Base-by-base conservation (phyloP, 2,113 vertebrate genomes). In the Phalacrocorax brasilianus region DNA sequence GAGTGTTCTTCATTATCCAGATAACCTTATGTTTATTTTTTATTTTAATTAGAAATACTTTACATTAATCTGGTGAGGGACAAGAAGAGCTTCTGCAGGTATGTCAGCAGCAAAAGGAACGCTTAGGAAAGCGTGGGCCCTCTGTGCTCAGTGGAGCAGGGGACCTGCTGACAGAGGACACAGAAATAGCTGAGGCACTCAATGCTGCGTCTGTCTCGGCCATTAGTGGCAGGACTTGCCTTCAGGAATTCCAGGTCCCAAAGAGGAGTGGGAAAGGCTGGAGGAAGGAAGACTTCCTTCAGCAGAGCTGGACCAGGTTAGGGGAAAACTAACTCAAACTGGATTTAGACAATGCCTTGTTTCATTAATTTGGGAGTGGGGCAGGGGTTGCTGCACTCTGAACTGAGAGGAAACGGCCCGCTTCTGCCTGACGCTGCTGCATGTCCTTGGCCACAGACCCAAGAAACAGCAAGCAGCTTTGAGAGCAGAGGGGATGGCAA, bases 201-300 rank as follows among this genome's bases (percentile, higher is more conserved):
- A 8, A 0, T 16, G 58, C 45, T 42, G 32, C 44, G 65, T 40
- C 50, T 63, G 23, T 32, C 59, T 38, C 3, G 0, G 32, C 35
- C 35, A 28, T 62, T n/a, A 30, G 32, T 52, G 44, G 14, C 28
- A 35, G 58, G 76, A 65, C 44, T 35, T 20, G 7, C 63, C 58
- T 75, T 75, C 16, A 30, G 55, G 49, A 62, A 52, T 52, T n/a
- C 7, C 4, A 65, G 38, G 14, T 65, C 63, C 38, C 27, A 12
- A 10, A 55, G 22, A 20, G 19, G 8, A 56, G 35, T 8, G 7
- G 42, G 42, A 30, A 50, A 18, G 16, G 5, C 35, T 50, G 80
- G 68, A 70, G 44, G 23, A 52, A 56, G 47, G 59, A 67, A 22
- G 20, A 68, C 3, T 30, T 85, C 23, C 38, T 33, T n/a, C 32